These are phyloP conservation scores for Agrochola litura DNA, from an alignment of 2,888 invertebrate species.

Conservation along the genomic window DNA sequence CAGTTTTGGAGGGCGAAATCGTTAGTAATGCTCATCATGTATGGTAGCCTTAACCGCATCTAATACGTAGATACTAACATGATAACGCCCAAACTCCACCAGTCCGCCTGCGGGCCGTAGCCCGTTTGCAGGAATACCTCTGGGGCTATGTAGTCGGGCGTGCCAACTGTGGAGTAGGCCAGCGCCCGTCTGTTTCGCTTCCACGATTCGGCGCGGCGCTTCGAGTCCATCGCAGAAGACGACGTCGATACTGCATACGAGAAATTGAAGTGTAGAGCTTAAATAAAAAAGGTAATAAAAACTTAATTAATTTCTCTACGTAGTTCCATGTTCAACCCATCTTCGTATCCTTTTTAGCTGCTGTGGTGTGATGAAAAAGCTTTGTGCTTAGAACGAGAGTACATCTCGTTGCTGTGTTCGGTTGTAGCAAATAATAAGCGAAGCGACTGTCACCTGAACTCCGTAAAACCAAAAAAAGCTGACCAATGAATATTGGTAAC, in stretches of 20 bases:
- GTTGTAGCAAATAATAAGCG: constrained; percentile 45
- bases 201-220: constrained; percentile 99
- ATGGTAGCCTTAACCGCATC: constrained; percentile 4
- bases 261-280: constrained; percentile 60
- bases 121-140: constrained; percentile 99
- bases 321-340: constrained; percentile 17
- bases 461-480: constrained; percentile 24
- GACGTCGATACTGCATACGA: constrained; percentile 84
- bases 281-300: constrained; percentile 56
- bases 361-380: constrained; percentile 25
- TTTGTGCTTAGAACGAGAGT: constrained; percentile 18
- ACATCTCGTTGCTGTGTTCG: constrained; percentile 19
- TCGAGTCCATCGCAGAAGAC: constrained; percentile 96
- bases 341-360: constrained; percentile 31
- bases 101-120: constrained; percentile 99
- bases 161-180: constrained; percentile 98
- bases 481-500: constrained; percentile 6
- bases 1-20: not conserved
- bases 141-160: constrained; percentile 99
- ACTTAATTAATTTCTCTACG: constrained; percentile 44
- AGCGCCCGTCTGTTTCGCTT: constrained; percentile 98
- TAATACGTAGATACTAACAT: constrained; percentile 92
- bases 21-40: constrained; percentile 6
- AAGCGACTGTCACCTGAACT: constrained; percentile 30
- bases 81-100: constrained; percentile 99